A percentile compares a stretch with the other conserved stretches of the same genome.
phyloP scores from a whole-genome alignment of 2,888 invertebrate species.

The Beris chalybata region DNA sequence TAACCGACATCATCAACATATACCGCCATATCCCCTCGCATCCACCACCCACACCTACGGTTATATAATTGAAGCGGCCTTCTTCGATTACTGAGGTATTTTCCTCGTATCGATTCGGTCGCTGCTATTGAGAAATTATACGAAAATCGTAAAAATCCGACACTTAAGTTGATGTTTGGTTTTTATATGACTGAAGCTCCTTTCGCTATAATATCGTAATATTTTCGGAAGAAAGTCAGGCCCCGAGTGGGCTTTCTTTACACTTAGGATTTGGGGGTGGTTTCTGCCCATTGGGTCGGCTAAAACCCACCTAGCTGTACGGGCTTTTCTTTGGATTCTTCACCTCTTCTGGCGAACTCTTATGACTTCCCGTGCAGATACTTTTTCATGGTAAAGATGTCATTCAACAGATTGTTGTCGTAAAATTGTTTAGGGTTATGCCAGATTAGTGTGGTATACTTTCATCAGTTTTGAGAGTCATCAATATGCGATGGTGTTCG shows the following conservation, averaged over 20 bases:
- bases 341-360: background rate
- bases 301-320: too few species aligned
- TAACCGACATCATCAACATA: conserved; percentile 5
- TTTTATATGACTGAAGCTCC: background rate
- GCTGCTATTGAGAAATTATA: conserved; percentile 5
- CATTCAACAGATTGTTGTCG: conserved; percentile 27
- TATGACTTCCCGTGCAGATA: conserved; percentile 6
- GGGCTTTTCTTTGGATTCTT: too few species aligned
- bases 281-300: too few species aligned
- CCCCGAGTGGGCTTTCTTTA: too few species aligned
- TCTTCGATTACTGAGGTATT: conserved; percentile 6
- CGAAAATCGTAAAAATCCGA: conserved; percentile 32
- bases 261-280: too few species aligned
- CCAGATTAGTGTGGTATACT: background rate
- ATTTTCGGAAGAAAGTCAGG: too few species aligned
- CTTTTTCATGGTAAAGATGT: conserved; percentile 3
- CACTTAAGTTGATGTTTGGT: conserved; percentile 31
- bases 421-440: conserved; percentile 27
- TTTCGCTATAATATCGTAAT: too few species aligned
- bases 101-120: background rate
- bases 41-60: background rate
- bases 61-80: background rate
- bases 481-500: background rate
- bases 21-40: background rate
- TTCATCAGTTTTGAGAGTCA: conserved; percentile 13